Evolutionary conservation across 2,113 vertebrate species (phyloP).

Genomic region (Tachycineta bicolor): DNA sequence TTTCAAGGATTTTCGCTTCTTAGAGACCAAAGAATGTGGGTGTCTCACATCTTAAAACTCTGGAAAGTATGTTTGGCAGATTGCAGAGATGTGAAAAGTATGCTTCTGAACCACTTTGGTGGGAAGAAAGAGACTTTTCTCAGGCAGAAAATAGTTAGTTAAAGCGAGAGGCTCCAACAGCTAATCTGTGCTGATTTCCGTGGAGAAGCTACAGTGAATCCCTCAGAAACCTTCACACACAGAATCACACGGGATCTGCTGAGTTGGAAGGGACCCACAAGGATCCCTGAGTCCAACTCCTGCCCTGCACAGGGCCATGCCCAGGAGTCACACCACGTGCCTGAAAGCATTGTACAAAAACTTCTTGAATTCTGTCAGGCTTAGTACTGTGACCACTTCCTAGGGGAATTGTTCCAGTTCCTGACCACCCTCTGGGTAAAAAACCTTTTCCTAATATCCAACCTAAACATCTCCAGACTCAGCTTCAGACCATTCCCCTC

Average conservation of each 20-base stretch:
- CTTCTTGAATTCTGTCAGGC: not conserved
- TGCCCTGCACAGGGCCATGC: not conserved
- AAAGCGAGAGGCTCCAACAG: not conserved
- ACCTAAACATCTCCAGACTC: not conserved
- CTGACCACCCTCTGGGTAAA: not conserved
- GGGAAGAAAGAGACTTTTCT: not conserved
- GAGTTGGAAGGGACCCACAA: not conserved
- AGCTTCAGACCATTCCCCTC: not conserved
- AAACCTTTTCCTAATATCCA: not conserved
- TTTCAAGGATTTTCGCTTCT: not conserved
- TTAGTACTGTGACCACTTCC: not conserved
- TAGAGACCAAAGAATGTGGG: not conserved
- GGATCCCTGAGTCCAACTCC: not conserved
- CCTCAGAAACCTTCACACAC: not conserved
- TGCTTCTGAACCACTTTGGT: not conserved
- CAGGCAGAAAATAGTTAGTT: not conserved
- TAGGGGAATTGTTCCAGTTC: not conserved
- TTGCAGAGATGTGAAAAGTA: not conserved
- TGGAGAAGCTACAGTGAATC: not conserved
- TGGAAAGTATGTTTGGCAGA: not conserved
- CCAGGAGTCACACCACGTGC: not conserved
- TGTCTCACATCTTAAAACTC: not conserved
- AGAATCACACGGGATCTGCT: not conserved
- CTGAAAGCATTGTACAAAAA: not conserved
- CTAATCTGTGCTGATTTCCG: not conserved